Base-by-base conservation (phyloP, 2,888 invertebrate species). In the Pollenia angustigena region DNA sequence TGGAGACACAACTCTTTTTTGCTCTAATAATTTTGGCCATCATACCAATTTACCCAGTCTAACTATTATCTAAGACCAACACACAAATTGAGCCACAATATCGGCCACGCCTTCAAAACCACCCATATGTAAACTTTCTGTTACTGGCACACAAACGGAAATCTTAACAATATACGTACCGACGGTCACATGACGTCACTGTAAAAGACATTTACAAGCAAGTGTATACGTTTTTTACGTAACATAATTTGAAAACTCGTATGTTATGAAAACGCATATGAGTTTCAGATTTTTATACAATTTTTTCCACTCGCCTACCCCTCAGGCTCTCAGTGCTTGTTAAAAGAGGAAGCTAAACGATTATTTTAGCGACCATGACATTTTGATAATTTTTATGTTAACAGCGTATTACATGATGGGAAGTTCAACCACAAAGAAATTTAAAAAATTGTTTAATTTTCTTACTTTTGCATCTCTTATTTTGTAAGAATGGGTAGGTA, bases 211-310 rank as follows among this genome's bases (percentile, higher is more conserved):
- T 75, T 69, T 69, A 81, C 52, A 60, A 44, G 81, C 81, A 75
- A 74, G 75, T 81, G 81, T 69, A 75, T 60, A 81, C 68, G 81
- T 81, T 75, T 75, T 69, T 81, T 75, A 81, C 81, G 81, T 81
- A 75, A 81, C 81, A 75, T 81, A 81, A 81, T 69, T 81, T 81
- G 81, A 58, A 81, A 74, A 75, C 60, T 75, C 46, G 32, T 68
- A 60, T n/a, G 56, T 56, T 72, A 16, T 40, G 32, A 60, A 54
- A 16, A 32, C 52, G 48, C 54, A 32, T 46, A 52, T 56, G 56
- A 60, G 68, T 60, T 46, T 12, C 0, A 12, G 10, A 46, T 46
- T 46, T 46, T 46, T 11, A 46, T 32, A 18, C 18, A 0, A 46
- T 46, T 11, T 46, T 46, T 46, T 46, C 46, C 2, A 2, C 46